Evolutionary conservation across 2,113 vertebrate species (phyloP).

Genomic region (Erpornis zantholeuca): DNA sequence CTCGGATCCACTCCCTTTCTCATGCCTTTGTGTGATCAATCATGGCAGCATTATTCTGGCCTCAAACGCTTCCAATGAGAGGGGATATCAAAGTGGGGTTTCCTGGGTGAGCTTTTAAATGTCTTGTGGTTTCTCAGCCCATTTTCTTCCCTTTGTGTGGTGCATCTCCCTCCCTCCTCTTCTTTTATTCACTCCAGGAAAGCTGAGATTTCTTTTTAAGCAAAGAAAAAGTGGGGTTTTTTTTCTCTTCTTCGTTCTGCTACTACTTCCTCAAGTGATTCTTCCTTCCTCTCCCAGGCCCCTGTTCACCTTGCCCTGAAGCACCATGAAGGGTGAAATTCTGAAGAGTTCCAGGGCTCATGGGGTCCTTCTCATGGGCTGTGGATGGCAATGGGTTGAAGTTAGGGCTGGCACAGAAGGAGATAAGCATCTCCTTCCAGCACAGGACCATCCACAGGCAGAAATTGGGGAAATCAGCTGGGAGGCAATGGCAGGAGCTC

Average conservation of each 20-base stretch:
- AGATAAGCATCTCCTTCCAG: not conserved
- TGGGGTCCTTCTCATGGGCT: not conserved
- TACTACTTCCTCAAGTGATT: not conserved
- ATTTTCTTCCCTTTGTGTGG: slow-evolving; percentile 41
- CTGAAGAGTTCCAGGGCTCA: not conserved
- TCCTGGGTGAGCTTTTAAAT: slow-evolving; percentile 31
- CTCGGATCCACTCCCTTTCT: not conserved
- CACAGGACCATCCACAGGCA: not conserved
- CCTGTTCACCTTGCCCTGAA: not conserved
- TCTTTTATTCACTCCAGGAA: slow-evolving; percentile 21
- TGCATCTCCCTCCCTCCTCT: not conserved
- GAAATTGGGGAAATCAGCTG: not conserved
- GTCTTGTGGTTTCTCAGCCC: slow-evolving; percentile 40
- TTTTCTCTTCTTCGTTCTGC: not conserved
- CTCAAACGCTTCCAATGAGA: slow-evolving; percentile 22
- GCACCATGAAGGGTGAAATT: not conserved
- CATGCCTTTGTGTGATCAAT: slow-evolving; percentile 13
- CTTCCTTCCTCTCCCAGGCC: not conserved
- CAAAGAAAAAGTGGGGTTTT: not conserved
- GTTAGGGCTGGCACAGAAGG: not conserved
- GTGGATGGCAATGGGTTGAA: not conserved
- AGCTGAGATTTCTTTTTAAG: slow-evolving; percentile 9
- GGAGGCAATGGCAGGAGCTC: not conserved
- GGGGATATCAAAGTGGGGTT: slow-evolving; percentile 55
- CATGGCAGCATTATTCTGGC: slow-evolving; percentile 12